These are phyloP conservation scores for Hyphantria cunea DNA, from an alignment of 1,140 invertebrate genomes.

Conservation along the genomic window DNA sequence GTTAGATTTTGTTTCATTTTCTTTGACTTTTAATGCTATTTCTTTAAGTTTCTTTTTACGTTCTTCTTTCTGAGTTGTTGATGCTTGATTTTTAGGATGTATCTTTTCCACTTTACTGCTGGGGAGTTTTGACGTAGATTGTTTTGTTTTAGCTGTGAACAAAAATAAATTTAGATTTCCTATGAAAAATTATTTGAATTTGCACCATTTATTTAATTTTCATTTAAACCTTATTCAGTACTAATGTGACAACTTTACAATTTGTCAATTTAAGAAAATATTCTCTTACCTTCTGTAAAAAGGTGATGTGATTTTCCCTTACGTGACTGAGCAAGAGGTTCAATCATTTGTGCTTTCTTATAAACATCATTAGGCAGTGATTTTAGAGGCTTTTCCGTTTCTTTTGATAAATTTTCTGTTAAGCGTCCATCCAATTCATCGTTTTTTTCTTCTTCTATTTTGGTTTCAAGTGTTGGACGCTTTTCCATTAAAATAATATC, in stretches of 20 bases:
- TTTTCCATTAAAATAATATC: constrained; percentile 22
- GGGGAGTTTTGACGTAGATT: constrained; percentile 6
- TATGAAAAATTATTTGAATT: too few relatives aligned
- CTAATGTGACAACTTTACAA: too few relatives aligned
- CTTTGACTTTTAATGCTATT: constrained; percentile 66
- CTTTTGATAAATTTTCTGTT: constrained; percentile 12
- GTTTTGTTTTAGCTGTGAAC: constrained; percentile 11
- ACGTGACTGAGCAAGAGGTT: constrained; percentile 39
- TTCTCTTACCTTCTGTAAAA: constrained; percentile 48
- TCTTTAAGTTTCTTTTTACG: constrained; percentile 67
- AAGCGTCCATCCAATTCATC: too few relatives aligned
- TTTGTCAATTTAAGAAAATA: too few relatives aligned
- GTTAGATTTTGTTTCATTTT: constrained; percentile 30
- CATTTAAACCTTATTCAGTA: too few relatives aligned
- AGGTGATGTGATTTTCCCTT: constrained; percentile 37
- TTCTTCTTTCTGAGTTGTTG: constrained; percentile 61
- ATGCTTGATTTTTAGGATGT: constrained; percentile 47
- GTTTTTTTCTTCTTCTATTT: constrained; percentile 27
- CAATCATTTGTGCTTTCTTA: constrained; percentile 57
- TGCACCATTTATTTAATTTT: too few relatives aligned
- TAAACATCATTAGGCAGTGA: constrained; percentile 8
- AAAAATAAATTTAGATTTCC: not conserved
- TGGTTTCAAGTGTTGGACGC: not conserved
- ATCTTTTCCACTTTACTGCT: constrained; percentile 33
- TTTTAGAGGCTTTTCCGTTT: constrained; percentile 19